Percentiles rank a stretch among this genome's conserved stretches.
These are phyloP conservation scores for Eospalax fontanierii DNA, from an alignment of 2,797 vertebrate genomes.

Conservation along the genomic window DNA sequence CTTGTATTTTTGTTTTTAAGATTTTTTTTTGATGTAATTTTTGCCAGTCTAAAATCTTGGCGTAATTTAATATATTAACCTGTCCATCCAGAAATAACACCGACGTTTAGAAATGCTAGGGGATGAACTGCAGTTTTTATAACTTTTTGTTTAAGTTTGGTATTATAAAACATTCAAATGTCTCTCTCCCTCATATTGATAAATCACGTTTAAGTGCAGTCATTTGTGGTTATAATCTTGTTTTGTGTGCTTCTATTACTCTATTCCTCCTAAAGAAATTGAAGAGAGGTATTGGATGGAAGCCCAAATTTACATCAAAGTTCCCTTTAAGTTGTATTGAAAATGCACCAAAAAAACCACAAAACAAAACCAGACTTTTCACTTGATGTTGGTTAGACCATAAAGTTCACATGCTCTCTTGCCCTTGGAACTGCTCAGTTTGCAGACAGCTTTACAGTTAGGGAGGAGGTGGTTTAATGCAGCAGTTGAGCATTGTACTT, in stretches of 20 bases:
- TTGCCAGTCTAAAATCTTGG: conserved; percentile 89
- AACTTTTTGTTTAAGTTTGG: conserved; percentile 88
- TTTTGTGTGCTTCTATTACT: conserved; percentile 75
- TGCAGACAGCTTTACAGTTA: conserved; percentile 78
- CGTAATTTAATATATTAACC: conserved; percentile 92
- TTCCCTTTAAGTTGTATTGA: conserved; percentile 82
- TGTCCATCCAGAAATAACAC: conserved; percentile 87
- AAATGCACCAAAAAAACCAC: conserved; percentile 64
- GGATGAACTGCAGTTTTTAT: conserved; percentile 88
- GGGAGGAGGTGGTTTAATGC: conserved; percentile 80
- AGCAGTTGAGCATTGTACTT: conserved; percentile 74
- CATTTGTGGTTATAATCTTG: conserved; percentile 79
- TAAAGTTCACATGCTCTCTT: conserved; percentile 80
- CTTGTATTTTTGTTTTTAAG: conserved; percentile 87
- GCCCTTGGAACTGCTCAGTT: conserved; percentile 82
- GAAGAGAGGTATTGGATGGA: conserved; percentile 61
- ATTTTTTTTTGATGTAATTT: conserved; percentile 87
- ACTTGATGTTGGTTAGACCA: conserved; percentile 74
- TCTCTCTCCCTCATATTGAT: conserved; percentile 87
- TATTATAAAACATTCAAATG: conserved; percentile 85
- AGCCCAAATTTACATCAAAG: conserved; percentile 82
- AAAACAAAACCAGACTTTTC: conserved; percentile 50
- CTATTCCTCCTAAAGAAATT: conserved; percentile 64
- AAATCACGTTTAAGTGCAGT: conserved; percentile 81
- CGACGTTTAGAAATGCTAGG: conserved; percentile 88